Conservation (phyloP, 2,888 invertebrate species). For the Acanthococcus lagerstroemiae region DNA sequence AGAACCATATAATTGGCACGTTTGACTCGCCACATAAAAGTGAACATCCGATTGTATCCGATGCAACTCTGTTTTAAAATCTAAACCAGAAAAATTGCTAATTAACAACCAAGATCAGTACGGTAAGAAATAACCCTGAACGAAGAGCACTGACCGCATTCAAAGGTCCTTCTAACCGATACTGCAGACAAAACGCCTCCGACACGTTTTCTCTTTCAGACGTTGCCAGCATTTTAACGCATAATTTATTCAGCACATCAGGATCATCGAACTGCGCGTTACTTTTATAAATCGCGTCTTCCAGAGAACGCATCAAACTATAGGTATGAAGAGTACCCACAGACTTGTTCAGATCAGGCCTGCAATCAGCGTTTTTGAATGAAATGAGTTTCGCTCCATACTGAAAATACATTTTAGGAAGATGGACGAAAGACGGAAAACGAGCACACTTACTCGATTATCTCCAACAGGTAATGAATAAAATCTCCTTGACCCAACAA, state of each 20-base stretch:
- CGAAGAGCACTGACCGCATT: slow-evolving; percentile 58
- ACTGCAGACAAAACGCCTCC: slow-evolving; percentile 82
- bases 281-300: slow-evolving; percentile 77
- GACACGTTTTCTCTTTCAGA: slow-evolving; percentile 69
- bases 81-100: slow-evolving; percentile 36
- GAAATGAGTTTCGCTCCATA: too few species aligned
- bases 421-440: too few species aligned
- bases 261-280: slow-evolving; percentile 89
- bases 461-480: slow-evolving; percentile 82
- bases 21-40: slow-evolving; percentile 80
- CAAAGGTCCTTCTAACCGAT: slow-evolving; percentile 79
- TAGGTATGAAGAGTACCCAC: slow-evolving; percentile 78
- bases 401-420: neutral
- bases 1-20: slow-evolving; percentile 78
- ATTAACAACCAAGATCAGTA: neutral
- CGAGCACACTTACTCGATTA: slow-evolving; percentile 61
- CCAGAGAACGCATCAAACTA: slow-evolving; percentile 73
- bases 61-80: slow-evolving; percentile 53
- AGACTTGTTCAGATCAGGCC: slow-evolving; percentile 78
- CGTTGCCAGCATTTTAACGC: slow-evolving; percentile 60
- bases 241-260: slow-evolving; percentile 77
- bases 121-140: neutral
- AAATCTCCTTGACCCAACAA: slow-evolving; percentile 94
- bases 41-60: slow-evolving; percentile 72
- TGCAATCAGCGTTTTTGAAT: slow-evolving; percentile 42